phyloP scores from a whole-genome alignment of 1,140 invertebrate genomes.

The Phocides pigmalion region DNA sequence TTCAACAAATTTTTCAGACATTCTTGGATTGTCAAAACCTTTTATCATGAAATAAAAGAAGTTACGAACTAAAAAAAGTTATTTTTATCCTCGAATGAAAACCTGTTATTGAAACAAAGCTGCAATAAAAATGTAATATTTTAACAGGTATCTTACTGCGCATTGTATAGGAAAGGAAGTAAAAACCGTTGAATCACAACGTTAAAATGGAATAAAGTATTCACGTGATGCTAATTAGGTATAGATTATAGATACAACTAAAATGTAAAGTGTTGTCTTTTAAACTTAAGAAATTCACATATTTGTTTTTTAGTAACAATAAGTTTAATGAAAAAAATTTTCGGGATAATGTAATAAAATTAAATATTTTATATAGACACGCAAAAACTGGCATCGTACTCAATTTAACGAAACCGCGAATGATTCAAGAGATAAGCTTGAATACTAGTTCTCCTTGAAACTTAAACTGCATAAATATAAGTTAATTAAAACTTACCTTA shows the following conservation, averaged over 20 bases:
- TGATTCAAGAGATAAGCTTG: slow-evolving; percentile 24
- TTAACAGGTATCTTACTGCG: slow-evolving; percentile 4
- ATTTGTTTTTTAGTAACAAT: background rate
- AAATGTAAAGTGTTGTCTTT: too few species aligned
- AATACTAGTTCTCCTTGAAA: slow-evolving; percentile 23
- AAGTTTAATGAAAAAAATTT: background rate
- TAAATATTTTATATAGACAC: background rate
- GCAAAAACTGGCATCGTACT: background rate
- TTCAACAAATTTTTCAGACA: too few species aligned
- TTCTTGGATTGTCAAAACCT: too few species aligned
- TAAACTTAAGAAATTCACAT: too few species aligned
- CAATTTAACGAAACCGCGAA: background rate
- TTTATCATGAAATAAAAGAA: too few species aligned
- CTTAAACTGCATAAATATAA: background rate
- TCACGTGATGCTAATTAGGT: slow-evolving; percentile 23
- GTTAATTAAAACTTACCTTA: slow-evolving; percentile 51
- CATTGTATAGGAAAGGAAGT: background rate
- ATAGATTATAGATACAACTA: too few species aligned
- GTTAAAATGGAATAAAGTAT: background rate
- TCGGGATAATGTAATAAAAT: background rate
- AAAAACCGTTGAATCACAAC: slow-evolving; percentile 1
- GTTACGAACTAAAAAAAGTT: too few species aligned
- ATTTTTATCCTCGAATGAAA: too few species aligned
- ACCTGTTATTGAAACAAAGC: too few species aligned
- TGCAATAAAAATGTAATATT: background rate